Evolutionary conservation across 2,888 invertebrate genomes (phyloP).

Genomic region (Onchidella celtica): DNA sequence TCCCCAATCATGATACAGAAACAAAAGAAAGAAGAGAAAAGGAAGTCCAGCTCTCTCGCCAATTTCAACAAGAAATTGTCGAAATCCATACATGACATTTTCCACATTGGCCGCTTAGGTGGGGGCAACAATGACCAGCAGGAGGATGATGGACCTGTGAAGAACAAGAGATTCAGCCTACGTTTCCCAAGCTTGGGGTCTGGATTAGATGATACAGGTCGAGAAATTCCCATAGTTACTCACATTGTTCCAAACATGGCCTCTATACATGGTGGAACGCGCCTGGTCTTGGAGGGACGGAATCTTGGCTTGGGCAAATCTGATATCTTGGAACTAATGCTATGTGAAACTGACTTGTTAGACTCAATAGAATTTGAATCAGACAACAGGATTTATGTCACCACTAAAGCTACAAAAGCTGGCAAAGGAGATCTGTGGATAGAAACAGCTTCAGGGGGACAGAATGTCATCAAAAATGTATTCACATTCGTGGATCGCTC

Average conservation of each 20-base stretch:
- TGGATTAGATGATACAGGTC: slow-evolving; percentile 62
- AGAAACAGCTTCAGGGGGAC: slow-evolving; percentile 77
- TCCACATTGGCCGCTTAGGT: slow-evolving; percentile 64
- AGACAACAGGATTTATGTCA: slow-evolving; percentile 68
- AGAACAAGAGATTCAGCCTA: slow-evolving; percentile 30
- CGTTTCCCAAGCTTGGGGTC: slow-evolving; percentile 60
- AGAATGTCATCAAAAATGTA: slow-evolving; percentile 66
- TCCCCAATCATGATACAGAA: slow-evolving; percentile 44
- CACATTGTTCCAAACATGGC: slow-evolving; percentile 72
- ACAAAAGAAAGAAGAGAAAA: slow-evolving; percentile 52
- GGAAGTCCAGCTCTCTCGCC: slow-evolving; percentile 61
- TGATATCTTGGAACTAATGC: slow-evolving; percentile 73
- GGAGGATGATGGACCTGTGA: slow-evolving; percentile 33
- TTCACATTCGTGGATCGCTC: slow-evolving; percentile 66
- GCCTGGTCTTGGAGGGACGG: slow-evolving; percentile 72
- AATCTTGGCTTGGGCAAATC: slow-evolving; percentile 74
- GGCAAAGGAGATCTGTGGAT: slow-evolving; percentile 73
- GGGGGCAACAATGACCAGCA: slow-evolving; percentile 59
- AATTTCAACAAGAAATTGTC: slow-evolving; percentile 73
- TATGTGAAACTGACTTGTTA: slow-evolving; percentile 76
- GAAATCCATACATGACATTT: slow-evolving; percentile 72
- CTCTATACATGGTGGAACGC: slow-evolving; percentile 71
- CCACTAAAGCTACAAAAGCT: slow-evolving; percentile 71
- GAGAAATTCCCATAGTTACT: slow-evolving; percentile 68
- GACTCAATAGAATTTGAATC: slow-evolving; percentile 75